Percentiles rank a stretch among this genome's conserved stretches.
Evolutionary conservation across 2,888 invertebrate genomes (phyloP).

Genomic region (Rhamphomyia laevipes): DNA sequence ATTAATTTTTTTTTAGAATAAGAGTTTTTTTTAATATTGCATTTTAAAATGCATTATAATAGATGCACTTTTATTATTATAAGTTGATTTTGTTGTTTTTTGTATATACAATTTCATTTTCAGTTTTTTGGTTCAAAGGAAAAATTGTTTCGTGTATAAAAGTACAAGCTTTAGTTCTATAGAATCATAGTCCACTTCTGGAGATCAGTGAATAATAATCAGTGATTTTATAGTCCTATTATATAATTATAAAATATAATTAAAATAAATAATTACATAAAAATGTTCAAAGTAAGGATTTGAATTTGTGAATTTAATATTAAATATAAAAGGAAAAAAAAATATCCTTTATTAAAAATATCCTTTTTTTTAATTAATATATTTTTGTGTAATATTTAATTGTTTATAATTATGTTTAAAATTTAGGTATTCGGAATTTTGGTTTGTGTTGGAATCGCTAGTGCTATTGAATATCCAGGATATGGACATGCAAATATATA

Average conservation of each 20-base stretch:
- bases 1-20: too few relatives aligned
- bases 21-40: too few relatives aligned
- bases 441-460: constrained; percentile 23
- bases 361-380: background rate
- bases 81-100: too few relatives aligned
- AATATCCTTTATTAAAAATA: background rate
- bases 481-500: constrained; percentile 8
- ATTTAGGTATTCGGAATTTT: constrained; percentile 26
- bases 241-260: background rate
- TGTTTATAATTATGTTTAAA: background rate
- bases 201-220: constrained; percentile 25
- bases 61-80: too few relatives aligned
- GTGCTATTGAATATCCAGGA: constrained; percentile 26
- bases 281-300: constrained; percentile 18
- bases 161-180: constrained; percentile 26
- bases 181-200: constrained; percentile 34
- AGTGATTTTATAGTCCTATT: background rate
- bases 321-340: background rate
- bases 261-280: background rate
- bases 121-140: too few relatives aligned
- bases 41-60: too few relatives aligned
- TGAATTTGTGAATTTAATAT: background rate
- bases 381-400: background rate
- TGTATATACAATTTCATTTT: too few relatives aligned
- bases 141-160: constrained; percentile 22